Percentiles rank a stretch among this genome's conserved stretches.
Conservation (phyloP, 2,113 vertebrate genomes). For the Rhizomys pruinosus region DNA sequence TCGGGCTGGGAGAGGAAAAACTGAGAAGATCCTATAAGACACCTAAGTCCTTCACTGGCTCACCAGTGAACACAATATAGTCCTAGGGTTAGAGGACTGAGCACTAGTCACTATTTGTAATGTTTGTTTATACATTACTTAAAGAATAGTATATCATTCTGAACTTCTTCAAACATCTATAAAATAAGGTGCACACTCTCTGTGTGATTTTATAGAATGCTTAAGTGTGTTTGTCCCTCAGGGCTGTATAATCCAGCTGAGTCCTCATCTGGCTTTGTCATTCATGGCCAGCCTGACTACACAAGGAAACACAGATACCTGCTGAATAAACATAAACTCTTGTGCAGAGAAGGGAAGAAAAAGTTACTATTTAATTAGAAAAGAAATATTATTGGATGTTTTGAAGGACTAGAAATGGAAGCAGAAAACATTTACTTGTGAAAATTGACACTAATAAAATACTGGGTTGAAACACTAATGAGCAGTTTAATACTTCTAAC, state of each 20-base stretch:
- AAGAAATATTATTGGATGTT: neutral
- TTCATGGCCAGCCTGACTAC: neutral
- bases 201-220: conserved; percentile 13
- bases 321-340: conserved; percentile 47
- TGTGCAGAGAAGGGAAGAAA: neutral
- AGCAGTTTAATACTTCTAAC: neutral
- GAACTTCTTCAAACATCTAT: conserved; percentile 3
- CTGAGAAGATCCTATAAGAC: conserved; percentile 11
- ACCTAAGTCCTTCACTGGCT: conserved; percentile 4
- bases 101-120: neutral
- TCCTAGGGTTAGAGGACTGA: neutral
- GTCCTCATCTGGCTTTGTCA: neutral
- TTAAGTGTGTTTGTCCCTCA: neutral
- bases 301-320: neutral
- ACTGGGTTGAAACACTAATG: neutral
- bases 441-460: neutral
- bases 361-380: conserved; percentile 40
- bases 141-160: neutral
- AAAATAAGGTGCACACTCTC: neutral
- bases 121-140: neutral
- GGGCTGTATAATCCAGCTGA: neutral
- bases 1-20: conserved; percentile 50
- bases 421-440: conserved; percentile 47
- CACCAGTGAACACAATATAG: neutral
- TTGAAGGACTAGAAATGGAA: neutral